phyloP scores from a whole-genome alignment of 2,888 invertebrate species.

The Artemia sinica region DNA sequence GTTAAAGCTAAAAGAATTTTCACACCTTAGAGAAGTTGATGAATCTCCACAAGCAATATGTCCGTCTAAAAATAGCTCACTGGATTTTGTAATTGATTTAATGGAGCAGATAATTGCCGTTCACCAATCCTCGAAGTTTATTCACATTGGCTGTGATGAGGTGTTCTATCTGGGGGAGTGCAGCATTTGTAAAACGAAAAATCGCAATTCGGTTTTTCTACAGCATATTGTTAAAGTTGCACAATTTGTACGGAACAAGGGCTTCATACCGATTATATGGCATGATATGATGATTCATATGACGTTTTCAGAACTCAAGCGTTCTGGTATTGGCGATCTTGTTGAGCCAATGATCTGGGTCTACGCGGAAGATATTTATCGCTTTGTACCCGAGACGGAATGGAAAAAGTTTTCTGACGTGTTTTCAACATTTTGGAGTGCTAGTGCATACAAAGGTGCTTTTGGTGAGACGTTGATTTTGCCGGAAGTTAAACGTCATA shows the following conservation, averaged over 20 bases:
- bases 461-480: slow-evolving; percentile 51
- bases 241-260: slow-evolving; percentile 39
- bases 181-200: slow-evolving; percentile 38
- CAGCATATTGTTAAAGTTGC: slow-evolving; percentile 44
- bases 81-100: slow-evolving; percentile 29
- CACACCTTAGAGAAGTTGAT: slow-evolving; percentile 46
- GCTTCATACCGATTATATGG: slow-evolving; percentile 49
- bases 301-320: slow-evolving; percentile 41
- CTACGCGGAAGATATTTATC: slow-evolving; percentile 51
- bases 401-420: slow-evolving; percentile 51
- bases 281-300: slow-evolving; percentile 59
- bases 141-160: slow-evolving; percentile 59
- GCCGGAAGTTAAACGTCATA: slow-evolving; percentile 46
- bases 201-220: slow-evolving; percentile 42
- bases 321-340: slow-evolving; percentile 43
- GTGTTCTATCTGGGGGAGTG: slow-evolving; percentile 53
- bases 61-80: slow-evolving; percentile 33
- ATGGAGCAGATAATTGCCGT: slow-evolving; percentile 32
- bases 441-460: slow-evolving; percentile 56
- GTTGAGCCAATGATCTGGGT: slow-evolving; percentile 69
- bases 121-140: slow-evolving; percentile 33
- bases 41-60: slow-evolving; percentile 41
- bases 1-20: slow-evolving; percentile 49
- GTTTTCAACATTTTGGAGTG: slow-evolving; percentile 51
- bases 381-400: slow-evolving; percentile 35